Evolutionary conservation across 2,888 invertebrate species (phyloP).

Genomic region (Sepiola atlantica): DNA sequence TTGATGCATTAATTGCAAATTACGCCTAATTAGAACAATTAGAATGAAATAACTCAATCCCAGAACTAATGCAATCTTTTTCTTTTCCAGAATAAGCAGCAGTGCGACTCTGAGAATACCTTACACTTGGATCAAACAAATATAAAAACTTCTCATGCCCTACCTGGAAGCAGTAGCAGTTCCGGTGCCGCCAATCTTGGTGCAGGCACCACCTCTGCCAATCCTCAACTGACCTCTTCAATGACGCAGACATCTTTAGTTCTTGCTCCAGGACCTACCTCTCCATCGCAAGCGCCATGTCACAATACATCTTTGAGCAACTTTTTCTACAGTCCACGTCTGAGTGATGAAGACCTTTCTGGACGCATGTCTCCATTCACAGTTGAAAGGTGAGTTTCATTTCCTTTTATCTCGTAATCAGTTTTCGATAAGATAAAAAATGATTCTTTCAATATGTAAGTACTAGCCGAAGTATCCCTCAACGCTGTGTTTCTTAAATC

Average conservation of each 20-base stretch:
- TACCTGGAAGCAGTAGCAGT: not conserved
- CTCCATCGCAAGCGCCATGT: not conserved
- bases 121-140: conserved; percentile 42
- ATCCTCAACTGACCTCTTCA: conserved; percentile 37
- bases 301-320: conserved; percentile 19
- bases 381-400: conserved; percentile 49
- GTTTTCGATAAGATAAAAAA: not conserved
- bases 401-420: not conserved
- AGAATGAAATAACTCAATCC: too few relatives aligned
- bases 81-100: conserved; percentile 41
- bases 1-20: too few relatives aligned
- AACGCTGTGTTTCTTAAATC: too few relatives aligned
- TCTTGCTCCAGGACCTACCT: conserved; percentile 35
- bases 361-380: conserved; percentile 56
- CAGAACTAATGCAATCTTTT: not conserved
- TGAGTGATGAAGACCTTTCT: conserved; percentile 67
- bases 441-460: too few relatives aligned
- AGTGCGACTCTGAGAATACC: conserved; percentile 43
- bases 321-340: conserved; percentile 57
- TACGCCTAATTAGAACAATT: too few relatives aligned
- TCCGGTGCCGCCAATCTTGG: not conserved
- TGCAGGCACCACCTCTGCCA: not conserved
- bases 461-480: too few relatives aligned
- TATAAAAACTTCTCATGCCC: conserved; percentile 3
- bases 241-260: conserved; percentile 42